phyloP scores from a whole-genome alignment of 2,888 invertebrate species.

The Chouioia cunea region DNA sequence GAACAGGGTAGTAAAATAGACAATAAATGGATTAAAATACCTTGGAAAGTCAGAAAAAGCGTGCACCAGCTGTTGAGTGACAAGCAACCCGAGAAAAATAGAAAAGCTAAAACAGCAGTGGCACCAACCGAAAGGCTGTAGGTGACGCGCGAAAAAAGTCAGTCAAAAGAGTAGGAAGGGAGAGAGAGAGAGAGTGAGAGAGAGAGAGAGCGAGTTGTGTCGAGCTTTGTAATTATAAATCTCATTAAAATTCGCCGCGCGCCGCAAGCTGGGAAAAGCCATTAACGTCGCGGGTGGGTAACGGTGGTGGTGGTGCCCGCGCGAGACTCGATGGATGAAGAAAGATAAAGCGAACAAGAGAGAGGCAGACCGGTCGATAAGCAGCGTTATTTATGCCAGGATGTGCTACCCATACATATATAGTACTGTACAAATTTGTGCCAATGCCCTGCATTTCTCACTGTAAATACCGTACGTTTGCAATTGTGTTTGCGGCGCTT shows the following conservation, averaged over 20 bases:
- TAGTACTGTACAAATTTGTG: too few relatives aligned
- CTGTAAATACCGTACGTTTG: too few relatives aligned
- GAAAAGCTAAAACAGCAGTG: not conserved
- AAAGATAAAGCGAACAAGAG: conserved; percentile 24
- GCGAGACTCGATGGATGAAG: conserved; percentile 26
- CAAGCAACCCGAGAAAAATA: too few relatives aligned
- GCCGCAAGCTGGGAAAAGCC: conserved; percentile 56
- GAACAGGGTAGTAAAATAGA: too few relatives aligned
- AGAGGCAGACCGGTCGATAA: not conserved
- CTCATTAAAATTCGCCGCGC: conserved; percentile 63
- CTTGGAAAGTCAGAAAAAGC: too few relatives aligned
- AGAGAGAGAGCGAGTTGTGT: conserved; percentile 35
- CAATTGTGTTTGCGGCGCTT: too few relatives aligned
- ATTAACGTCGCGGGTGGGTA: conserved; percentile 56
- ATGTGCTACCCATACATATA: not conserved
- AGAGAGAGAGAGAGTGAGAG: not conserved
- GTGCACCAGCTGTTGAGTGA: not conserved
- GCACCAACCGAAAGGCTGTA: not conserved
- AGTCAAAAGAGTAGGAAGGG: too few relatives aligned
- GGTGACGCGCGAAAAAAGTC: not conserved
- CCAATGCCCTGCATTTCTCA: too few relatives aligned
- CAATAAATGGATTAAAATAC: too few relatives aligned
- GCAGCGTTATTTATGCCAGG: too few relatives aligned
- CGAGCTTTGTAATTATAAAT: conserved; percentile 63
- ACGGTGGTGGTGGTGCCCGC: too few relatives aligned